These are phyloP conservation scores for Myopa testacea DNA, from an alignment of 2,888 invertebrate species.

Conservation along the genomic window DNA sequence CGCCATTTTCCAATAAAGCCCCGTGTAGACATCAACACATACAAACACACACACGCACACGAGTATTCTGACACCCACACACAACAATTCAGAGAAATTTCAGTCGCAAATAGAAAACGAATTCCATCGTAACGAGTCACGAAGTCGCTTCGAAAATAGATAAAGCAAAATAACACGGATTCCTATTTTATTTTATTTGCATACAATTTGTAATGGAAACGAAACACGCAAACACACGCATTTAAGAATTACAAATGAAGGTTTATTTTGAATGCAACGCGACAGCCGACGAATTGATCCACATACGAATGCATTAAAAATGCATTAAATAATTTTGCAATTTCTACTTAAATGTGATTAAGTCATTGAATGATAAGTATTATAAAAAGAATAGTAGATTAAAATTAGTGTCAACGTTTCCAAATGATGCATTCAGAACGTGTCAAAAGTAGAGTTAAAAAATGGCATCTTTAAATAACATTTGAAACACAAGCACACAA, in stretches of 20 bases:
- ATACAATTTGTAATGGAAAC: constrained; percentile 5
- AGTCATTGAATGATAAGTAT: too few relatives aligned
- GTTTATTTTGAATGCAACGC: too few relatives aligned
- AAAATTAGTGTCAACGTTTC: too few relatives aligned
- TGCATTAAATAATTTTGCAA: too few relatives aligned
- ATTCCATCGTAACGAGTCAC: constrained; percentile 11
- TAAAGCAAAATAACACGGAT: background rate
- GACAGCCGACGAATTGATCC: too few relatives aligned
- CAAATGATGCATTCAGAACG: too few relatives aligned
- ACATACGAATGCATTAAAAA: too few relatives aligned
- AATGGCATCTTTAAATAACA: too few relatives aligned
- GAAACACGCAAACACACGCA: background rate
- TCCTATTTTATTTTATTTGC: background rate
- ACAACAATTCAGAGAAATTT: background rate
- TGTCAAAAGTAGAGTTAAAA: too few relatives aligned
- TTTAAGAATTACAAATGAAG: background rate
- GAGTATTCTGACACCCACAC: background rate
- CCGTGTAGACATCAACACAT: background rate
- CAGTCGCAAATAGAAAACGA: background rate
- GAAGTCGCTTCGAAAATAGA: constrained; percentile 13
- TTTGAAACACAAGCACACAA: too few relatives aligned
- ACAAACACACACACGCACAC: background rate
- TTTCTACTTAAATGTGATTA: too few relatives aligned
- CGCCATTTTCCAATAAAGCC: background rate
- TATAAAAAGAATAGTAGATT: too few relatives aligned